Evolutionary conservation across 2,113 vertebrate genomes (phyloP).

Genomic region (Alethe castanea): DNA sequence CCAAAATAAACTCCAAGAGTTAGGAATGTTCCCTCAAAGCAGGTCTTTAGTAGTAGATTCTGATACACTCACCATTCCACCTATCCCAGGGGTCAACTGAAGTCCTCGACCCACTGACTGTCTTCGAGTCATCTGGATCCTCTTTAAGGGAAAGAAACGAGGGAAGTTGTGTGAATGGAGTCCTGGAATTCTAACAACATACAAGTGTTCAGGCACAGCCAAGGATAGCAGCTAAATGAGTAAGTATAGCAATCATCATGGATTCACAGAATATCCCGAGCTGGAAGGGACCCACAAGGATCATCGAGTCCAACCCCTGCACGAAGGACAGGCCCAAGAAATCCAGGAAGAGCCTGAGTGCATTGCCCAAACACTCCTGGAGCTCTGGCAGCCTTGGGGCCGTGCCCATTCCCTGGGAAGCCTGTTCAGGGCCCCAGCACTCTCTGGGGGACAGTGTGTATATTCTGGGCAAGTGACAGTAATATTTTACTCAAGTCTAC

Average conservation of each 20-base stretch:
- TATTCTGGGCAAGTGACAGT: neutral
- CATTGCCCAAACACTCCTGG: neutral
- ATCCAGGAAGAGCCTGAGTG: neutral
- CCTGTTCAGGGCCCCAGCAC: neutral
- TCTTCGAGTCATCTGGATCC: slow-evolving; percentile 82
- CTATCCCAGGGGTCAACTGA: slow-evolving; percentile 83
- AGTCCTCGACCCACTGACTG: slow-evolving; percentile 86
- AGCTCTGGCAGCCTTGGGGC: neutral
- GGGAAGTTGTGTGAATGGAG: neutral
- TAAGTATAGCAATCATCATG: neutral
- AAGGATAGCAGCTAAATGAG: neutral
- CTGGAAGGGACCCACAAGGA: neutral
- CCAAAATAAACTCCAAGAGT: neutral
- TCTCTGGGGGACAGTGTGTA: neutral
- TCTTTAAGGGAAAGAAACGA: slow-evolving; percentile 47
- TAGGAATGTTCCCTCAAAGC: neutral
- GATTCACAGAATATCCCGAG: neutral
- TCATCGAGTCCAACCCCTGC: neutral
- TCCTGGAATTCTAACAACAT: neutral
- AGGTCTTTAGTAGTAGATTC: neutral
- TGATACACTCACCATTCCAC: slow-evolving; percentile 79
- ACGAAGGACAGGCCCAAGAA: neutral
- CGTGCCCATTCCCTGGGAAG: neutral
- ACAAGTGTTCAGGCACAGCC: neutral
- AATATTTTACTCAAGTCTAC: neutral